Evolutionary conservation across 2,113 vertebrate species (phyloP).

Genomic region (Danio rerio): DNA sequence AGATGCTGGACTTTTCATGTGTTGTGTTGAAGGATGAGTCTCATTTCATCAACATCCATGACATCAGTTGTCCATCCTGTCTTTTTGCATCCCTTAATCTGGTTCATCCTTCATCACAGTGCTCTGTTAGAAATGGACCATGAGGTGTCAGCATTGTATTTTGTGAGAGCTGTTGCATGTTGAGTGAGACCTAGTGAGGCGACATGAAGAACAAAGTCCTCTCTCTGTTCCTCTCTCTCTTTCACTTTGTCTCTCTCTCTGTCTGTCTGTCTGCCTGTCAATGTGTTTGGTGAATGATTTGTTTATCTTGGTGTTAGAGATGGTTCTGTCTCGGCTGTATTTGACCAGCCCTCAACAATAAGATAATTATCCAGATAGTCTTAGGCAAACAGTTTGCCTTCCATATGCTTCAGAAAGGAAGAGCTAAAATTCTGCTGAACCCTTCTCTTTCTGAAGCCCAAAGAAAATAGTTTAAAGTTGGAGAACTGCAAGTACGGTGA

Average conservation of each 20-base stretch:
- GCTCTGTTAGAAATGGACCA: conserved; percentile 40
- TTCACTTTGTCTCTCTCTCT: not conserved
- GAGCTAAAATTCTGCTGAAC: not conserved
- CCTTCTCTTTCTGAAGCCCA: not conserved
- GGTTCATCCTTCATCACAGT: conserved; percentile 45
- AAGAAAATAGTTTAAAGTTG: not conserved
- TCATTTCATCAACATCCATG: conserved; percentile 14
- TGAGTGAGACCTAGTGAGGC: conserved; percentile 24
- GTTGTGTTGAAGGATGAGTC: conserved; percentile 3
- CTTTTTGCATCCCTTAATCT: conserved; percentile 26
- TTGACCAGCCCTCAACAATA: conserved; percentile 30
- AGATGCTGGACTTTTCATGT: conserved; percentile 36
- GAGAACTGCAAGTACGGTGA: not conserved
- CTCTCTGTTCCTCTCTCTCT: conserved; percentile 10
- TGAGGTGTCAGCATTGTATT: conserved; percentile 54
- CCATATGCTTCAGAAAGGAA: conserved; percentile 24
- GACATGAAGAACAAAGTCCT: conserved; percentile 33
- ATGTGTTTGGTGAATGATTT: conserved; percentile 11
- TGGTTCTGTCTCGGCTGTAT: conserved; percentile 39
- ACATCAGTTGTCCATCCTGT: not conserved
- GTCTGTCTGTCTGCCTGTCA: conserved; percentile 4
- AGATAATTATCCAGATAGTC: conserved; percentile 35
- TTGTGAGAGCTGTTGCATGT: conserved; percentile 21
- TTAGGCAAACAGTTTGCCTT: conserved; percentile 1
- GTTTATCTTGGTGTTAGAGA: not conserved